phyloP scores from a whole-genome alignment of 2,888 invertebrate genomes.

The Noctuana brunneofusca region DNA sequence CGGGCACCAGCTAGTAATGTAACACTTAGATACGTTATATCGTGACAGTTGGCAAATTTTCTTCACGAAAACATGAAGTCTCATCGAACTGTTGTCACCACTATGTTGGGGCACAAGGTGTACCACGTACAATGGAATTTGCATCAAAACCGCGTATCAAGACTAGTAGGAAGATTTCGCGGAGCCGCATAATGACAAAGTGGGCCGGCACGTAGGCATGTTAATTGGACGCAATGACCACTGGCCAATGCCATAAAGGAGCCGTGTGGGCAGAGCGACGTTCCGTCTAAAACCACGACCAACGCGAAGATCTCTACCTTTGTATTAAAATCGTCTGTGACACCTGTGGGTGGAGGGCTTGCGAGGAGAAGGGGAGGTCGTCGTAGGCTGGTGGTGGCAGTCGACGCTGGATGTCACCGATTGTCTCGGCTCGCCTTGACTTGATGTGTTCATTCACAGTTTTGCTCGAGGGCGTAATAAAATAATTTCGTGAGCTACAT shows the following conservation, averaged over 20 bases:
- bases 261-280: conserved; percentile 73
- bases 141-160: conserved; percentile 47
- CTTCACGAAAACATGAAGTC: background rate
- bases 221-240: conserved; percentile 78
- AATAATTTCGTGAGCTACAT: conserved; percentile 34
- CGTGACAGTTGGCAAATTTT: conserved; percentile 3
- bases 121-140: conserved; percentile 35
- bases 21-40: no score
- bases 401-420: conserved; percentile 57
- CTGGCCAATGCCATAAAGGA: conserved; percentile 72
- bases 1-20: no score
- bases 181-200: conserved; percentile 63
- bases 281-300: conserved; percentile 64
- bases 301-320: conserved; percentile 45
- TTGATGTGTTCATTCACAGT: conserved; percentile 76
- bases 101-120: conserved; percentile 40
- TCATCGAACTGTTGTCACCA: conserved; percentile 35
- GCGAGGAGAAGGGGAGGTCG: conserved; percentile 49
- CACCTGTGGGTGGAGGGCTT: background rate
- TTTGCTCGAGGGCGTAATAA: conserved; percentile 61
- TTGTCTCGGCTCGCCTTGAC: conserved; percentile 59
- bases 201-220: conserved; percentile 79
- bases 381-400: conserved; percentile 44
- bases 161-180: conserved; percentile 67
- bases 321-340: conserved; percentile 30